These are phyloP conservation scores for Accipiter virgatus DNA, from an alignment of 2,113 vertebrate genomes.

Conservation along the genomic window DNA sequence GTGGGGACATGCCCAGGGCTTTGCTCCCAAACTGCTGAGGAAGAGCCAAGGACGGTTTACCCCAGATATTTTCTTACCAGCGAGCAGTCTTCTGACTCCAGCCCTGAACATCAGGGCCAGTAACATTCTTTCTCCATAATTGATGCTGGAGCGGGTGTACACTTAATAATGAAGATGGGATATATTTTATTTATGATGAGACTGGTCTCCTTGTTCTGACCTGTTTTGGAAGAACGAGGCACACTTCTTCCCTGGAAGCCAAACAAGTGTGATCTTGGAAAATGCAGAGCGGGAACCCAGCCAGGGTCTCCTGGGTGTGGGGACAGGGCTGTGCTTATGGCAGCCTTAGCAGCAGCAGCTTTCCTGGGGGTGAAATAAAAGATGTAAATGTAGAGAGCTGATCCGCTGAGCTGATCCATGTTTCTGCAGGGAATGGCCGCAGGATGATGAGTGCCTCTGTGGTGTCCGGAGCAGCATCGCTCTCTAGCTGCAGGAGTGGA, in stretches of 20 bases:
- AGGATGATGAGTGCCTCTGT: not conserved
- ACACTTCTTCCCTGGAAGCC: not conserved
- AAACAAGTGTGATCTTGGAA: not conserved
- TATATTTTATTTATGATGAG: not conserved
- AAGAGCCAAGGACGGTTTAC: accelerated
- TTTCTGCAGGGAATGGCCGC: accelerated
- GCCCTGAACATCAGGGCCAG: accelerated
- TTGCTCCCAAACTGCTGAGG: not conserved
- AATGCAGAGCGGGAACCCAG: not conserved
- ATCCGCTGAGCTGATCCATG: not conserved
- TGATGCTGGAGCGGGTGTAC: accelerated
- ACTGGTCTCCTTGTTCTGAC: not conserved
- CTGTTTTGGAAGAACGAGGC: not conserved
- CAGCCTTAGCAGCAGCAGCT: not conserved
- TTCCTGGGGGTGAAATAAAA: not conserved
- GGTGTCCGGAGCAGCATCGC: not conserved
- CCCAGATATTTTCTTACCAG: not conserved
- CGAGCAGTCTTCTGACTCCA: not conserved
- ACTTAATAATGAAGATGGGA: not conserved
- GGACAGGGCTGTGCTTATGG: not conserved
- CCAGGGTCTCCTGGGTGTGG: not conserved
- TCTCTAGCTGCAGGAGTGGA: not conserved
- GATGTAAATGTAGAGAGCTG: not conserved
- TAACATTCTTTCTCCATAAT: not conserved
- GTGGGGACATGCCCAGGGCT: not conserved